Evolutionary conservation across 2,797 vertebrate species (phyloP).

Genomic region (Phalloptychus januarius): DNA sequence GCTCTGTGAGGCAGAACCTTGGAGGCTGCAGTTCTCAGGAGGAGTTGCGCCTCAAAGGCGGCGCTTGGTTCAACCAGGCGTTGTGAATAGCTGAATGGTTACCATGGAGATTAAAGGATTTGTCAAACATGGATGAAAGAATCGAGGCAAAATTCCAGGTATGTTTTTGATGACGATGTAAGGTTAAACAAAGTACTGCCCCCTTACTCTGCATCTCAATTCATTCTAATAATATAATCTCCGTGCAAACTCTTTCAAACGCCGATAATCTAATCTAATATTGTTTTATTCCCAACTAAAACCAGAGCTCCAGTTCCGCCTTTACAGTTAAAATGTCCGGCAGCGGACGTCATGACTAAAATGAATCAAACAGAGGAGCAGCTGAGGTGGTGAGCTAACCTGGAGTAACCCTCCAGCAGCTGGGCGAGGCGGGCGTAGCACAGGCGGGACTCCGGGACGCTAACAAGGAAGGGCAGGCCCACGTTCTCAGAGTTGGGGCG

Average conservation of each 20-base stretch:
- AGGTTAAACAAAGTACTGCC: too few relatives aligned
- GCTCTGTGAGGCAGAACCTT: too few relatives aligned
- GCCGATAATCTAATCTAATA: background rate
- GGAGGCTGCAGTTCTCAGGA: too few relatives aligned
- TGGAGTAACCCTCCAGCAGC: conserved; percentile 93
- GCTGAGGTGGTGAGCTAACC: conserved; percentile 73
- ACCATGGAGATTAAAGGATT: too few relatives aligned
- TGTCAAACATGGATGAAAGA: too few relatives aligned
- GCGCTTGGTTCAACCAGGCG: too few relatives aligned
- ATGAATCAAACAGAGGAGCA: background rate
- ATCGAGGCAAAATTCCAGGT: too few relatives aligned
- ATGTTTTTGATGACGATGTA: too few relatives aligned
- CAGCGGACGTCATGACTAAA: background rate
- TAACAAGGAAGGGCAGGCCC: conserved; percentile 94
- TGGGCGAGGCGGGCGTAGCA: conserved; percentile 90
- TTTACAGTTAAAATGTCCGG: background rate
- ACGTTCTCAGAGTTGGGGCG: conserved; percentile 89
- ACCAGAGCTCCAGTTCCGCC: background rate
- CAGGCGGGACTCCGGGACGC: conserved; percentile 91
- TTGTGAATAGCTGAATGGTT: too few relatives aligned
- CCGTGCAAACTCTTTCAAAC: background rate
- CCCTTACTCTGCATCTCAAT: too few relatives aligned
- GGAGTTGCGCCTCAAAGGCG: too few relatives aligned
- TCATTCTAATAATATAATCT: too few relatives aligned
- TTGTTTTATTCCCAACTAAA: background rate